Evolutionary conservation across 2,113 vertebrate genomes (phyloP), one percentile per base, ranked within the genome.

Genomic region (Tretioscincus oriximinensis): DNA sequence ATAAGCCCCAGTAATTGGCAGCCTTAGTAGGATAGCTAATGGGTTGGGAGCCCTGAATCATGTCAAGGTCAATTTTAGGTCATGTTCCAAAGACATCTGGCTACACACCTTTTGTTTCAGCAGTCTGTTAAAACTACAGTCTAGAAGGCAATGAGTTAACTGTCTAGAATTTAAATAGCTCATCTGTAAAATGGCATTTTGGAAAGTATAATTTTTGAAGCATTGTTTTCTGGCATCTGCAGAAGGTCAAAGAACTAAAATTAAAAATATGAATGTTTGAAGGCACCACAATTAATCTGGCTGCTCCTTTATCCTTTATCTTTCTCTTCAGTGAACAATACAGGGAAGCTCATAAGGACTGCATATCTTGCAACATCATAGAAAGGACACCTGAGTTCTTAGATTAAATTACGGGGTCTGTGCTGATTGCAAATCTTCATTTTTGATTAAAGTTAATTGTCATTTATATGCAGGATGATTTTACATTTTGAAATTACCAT

Each of bases 1-100:
- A 45, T 8, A 58, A 81, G 81, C 65, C 61, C 47, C 6, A 61
- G 7, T 81, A 82, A 81, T 73, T 81, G 85, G 81, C 86, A 86
- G 80, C 14, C 82, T 84, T 31, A 20, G 58, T 72, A 87, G 87
- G 76, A 72, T 85, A 77, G 63, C 84, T 79, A 68, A 74, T 41
- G 86, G 85, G 72, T 76, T 8, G 24, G 11, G 51, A 71, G 80
- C 86, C 20, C 66, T 78, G 5, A 84, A 85, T 78, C 78, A 5
- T 51, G 0, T 9, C 49, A 61, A 74, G 83, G 86, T 87, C 85
- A 84, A 0, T 64, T 78, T 24, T 69, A 58, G 47, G 78, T 85
- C 86, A 83, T 73, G 69, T 74, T 84, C 45, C 68, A 83, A 82
- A 71, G 76, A 0, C 12, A 10, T 24, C n/a, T 82, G 88, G 80